phyloP scores from a whole-genome alignment of 2,888 invertebrate genomes.

The Micoletzkya japonica region DNA sequence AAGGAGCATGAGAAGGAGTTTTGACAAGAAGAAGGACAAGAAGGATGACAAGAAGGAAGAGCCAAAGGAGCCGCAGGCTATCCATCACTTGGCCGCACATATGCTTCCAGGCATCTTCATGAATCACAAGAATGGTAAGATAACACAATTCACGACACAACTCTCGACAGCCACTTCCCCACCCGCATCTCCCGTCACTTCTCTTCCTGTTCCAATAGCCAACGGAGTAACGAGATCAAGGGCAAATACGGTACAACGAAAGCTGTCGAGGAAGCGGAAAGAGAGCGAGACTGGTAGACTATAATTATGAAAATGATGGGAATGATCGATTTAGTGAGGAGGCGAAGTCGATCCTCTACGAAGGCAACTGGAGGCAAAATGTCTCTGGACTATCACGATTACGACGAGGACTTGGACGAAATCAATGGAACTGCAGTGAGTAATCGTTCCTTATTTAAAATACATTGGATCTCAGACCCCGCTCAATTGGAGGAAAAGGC shows the following conservation, averaged over 20 bases:
- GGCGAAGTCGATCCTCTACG: no score
- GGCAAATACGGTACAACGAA: neutral
- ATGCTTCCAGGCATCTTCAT: conserved; percentile 17
- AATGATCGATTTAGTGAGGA: no score
- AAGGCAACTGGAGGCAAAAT: no score
- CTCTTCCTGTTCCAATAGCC: no score
- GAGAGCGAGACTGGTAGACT: no score
- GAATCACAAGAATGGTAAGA: neutral
- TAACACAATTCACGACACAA: neutral
- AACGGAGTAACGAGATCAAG: neutral
- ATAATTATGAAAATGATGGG: no score
- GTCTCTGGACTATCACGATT: no score
- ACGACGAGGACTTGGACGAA: no score
- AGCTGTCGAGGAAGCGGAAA: neutral
- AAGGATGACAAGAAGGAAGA: neutral
- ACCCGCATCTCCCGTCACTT: no score
- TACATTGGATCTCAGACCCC: conserved; percentile 27
- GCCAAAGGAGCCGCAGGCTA: conserved; percentile 6
- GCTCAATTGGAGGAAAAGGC: conserved; percentile 62
- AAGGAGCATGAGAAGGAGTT: neutral
- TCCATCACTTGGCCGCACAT: conserved; percentile 17
- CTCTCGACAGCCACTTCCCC: neutral
- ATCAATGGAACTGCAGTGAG: neutral
- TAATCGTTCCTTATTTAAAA: neutral
- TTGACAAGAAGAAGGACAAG: neutral